A percentile compares a stretch with the other conserved stretches of the same genome.
Evolutionary conservation across 2,113 vertebrate species (phyloP).

Genomic region (Clarias magur): DNA sequence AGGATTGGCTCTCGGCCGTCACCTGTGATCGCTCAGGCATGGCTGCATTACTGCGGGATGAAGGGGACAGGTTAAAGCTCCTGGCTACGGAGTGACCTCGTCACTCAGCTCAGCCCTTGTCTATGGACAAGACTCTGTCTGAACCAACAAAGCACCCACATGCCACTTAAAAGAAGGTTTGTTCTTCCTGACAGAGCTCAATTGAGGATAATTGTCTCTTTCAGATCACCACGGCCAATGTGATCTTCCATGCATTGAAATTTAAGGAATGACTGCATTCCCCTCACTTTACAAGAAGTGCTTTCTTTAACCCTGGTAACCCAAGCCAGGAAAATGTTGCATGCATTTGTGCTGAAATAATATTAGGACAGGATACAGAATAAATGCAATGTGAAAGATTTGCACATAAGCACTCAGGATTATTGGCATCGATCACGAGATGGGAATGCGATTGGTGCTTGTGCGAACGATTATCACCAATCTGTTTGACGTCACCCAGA

Average conservation of each 20-base stretch:
- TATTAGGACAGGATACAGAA: background rate
- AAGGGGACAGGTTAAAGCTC: constrained; percentile 46
- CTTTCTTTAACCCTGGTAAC: constrained; percentile 11
- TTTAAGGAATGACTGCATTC: constrained; percentile 56
- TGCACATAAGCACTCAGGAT: constrained; percentile 16
- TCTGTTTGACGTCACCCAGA: constrained; percentile 53
- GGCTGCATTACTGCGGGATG: constrained; percentile 44
- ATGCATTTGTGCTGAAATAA: background rate
- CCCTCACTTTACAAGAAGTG: too few species aligned
- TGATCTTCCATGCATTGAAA: constrained; percentile 76
- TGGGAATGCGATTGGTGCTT: constrained; percentile 32
- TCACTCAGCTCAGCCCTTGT: constrained; percentile 58
- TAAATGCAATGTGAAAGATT: background rate
- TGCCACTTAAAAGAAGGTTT: constrained; percentile 70
- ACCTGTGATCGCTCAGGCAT: constrained; percentile 62
- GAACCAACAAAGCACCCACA: constrained; percentile 53
- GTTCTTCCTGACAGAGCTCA: constrained; percentile 74
- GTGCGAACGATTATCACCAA: constrained; percentile 48
- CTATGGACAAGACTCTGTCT: constrained; percentile 57
- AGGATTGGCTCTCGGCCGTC: constrained; percentile 27
- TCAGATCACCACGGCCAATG: constrained; percentile 69
- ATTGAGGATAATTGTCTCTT: constrained; percentile 80
- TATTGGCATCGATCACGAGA: constrained; percentile 12
- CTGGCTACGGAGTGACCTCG: constrained; percentile 61
- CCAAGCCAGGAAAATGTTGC: background rate